phyloP scores from a whole-genome alignment of 2,797 vertebrate species.

The Coranthus polyacanthus region DNA sequence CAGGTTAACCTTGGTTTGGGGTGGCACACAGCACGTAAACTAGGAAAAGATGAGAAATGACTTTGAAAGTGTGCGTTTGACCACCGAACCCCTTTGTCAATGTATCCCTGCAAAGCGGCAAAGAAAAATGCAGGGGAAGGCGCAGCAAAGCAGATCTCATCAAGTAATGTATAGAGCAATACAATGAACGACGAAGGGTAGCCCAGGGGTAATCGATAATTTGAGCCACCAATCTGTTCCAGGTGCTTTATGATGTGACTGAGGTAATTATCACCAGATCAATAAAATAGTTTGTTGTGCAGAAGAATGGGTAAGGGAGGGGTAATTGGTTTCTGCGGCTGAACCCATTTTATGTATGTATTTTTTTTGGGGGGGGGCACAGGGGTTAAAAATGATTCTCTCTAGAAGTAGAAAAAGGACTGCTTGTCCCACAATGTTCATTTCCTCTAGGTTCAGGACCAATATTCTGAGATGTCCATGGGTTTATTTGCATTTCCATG shows the following conservation, averaged over 20 bases:
- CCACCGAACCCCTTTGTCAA: conserved; percentile 66
- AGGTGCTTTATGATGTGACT: conserved; percentile 88
- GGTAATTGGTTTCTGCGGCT: conserved; percentile 82
- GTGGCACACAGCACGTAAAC: conserved; percentile 38
- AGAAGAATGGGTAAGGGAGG: conserved; percentile 66
- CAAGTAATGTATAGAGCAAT: conserved; percentile 80
- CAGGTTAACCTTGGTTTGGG: conserved; percentile 58
- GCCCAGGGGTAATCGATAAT: conserved; percentile 83
- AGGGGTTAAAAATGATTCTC: conserved; percentile 59
- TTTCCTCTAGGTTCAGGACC: conserved; percentile 51
- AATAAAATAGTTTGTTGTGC: conserved; percentile 85
- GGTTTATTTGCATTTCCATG: conserved; percentile 74
- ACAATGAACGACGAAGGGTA: conserved; percentile 83
- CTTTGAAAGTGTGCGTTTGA: conserved; percentile 63
- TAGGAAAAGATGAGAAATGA: conserved; percentile 69
- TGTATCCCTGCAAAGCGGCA: conserved; percentile 49
- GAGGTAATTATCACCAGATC: conserved; percentile 87
- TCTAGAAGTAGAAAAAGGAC: conserved; percentile 43
- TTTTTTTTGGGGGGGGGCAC: conserved; percentile 64
- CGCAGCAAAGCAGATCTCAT: conserved; percentile 76
- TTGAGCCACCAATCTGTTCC: conserved; percentile 86
- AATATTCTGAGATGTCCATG: conserved; percentile 59
- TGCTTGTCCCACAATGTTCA: conserved; percentile 29
- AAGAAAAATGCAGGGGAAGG: conserved; percentile 61
- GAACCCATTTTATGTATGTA: conserved; percentile 75